Base-by-base conservation (phyloP, 2,888 invertebrate genomes). In the Lomographa bimaculata region DNA sequence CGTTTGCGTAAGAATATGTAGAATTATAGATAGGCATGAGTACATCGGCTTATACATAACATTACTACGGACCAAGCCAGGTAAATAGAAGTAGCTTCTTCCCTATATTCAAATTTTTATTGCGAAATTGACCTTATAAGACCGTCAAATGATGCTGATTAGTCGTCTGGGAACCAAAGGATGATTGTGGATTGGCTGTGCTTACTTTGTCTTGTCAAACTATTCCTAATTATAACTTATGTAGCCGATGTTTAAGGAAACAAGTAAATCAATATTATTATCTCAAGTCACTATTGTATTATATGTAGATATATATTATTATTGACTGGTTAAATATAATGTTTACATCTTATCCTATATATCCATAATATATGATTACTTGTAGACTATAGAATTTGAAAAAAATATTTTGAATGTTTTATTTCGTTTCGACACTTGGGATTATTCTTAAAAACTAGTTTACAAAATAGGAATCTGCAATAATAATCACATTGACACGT, bases 381-480 rank as follows among this genome's bases (percentile, higher is more conserved):
- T 25, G 20, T 26, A 69, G 57, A 62, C 59, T 64, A 70, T 63
- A 64, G 60, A 76, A 71, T 71, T 76, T 68, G 30, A 54, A 60
- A 60, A 70, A 58, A 52, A 64, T 63, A 27, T 51, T 60, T 34
- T 49, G 34, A 44, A 10, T 29, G 11, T 20, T 30, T n/a, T 32
- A 36, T 43, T 38, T 30, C 23, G 23, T 32, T 38, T 51, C 54
- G 56, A 60, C 55, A 59, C 64, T 64, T 68, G 70, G 69, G 67
- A 66, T 80, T 77, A 79, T 72, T 63, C 84, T 84, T 85, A 84
- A 44, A 2, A 78, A 59, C 78, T 84, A 85, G 54, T 60, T 74
- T 79, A 83, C 64, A 83, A 83, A 81, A 81, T 78, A 87, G 86
- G 87, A 87, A 87, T 87, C 87, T 87, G 87, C 87, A 87, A 87